A percentile compares a stretch with the other conserved stretches of the same genome.
Conservation (phyloP, 2,888 invertebrate genomes). For the Cerceris rybyensis region DNA sequence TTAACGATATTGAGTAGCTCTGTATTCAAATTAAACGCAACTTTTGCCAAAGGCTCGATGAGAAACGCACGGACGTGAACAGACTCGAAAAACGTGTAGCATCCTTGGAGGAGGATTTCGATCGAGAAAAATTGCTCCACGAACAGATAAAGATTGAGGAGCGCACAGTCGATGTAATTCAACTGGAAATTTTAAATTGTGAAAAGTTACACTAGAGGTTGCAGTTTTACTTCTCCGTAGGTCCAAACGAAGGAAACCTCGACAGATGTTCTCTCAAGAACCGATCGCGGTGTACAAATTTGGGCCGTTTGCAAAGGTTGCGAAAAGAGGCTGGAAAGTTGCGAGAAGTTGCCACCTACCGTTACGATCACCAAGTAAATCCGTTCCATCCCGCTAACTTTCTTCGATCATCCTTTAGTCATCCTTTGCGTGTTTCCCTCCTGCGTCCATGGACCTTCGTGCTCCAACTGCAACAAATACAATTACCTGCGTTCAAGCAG, state of each 20-base stretch:
- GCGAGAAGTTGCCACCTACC: conserved; percentile 58
- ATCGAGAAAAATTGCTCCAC: conserved; percentile 25
- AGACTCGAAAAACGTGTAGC: conserved; percentile 39
- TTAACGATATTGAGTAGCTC: too few species aligned
- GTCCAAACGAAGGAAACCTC: conserved; percentile 53
- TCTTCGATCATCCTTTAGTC: too few species aligned
- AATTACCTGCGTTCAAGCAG: too few species aligned
- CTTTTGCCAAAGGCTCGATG: conserved; percentile 44
- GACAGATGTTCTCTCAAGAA: conserved; percentile 37
- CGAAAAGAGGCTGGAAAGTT: conserved; percentile 61
- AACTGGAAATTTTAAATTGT: too few species aligned
- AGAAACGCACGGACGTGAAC: conserved; percentile 30
- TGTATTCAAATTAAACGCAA: neutral
- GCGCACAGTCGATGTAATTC: neutral
- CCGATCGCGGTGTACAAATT: conserved; percentile 58
- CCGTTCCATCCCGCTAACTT: neutral
- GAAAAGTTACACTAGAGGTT: too few species aligned
- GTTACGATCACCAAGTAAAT: conserved; percentile 72
- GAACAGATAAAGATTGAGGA: conserved; percentile 1
- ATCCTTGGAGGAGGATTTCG: conserved; percentile 32
- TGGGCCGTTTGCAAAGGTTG: conserved; percentile 69
- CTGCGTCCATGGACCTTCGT: too few species aligned
- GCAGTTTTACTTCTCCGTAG: neutral
- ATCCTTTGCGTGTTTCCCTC: too few species aligned
- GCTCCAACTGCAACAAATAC: too few species aligned